Base-by-base conservation (phyloP, 2,113 vertebrate species). In the Formicarius rufipectus region DNA sequence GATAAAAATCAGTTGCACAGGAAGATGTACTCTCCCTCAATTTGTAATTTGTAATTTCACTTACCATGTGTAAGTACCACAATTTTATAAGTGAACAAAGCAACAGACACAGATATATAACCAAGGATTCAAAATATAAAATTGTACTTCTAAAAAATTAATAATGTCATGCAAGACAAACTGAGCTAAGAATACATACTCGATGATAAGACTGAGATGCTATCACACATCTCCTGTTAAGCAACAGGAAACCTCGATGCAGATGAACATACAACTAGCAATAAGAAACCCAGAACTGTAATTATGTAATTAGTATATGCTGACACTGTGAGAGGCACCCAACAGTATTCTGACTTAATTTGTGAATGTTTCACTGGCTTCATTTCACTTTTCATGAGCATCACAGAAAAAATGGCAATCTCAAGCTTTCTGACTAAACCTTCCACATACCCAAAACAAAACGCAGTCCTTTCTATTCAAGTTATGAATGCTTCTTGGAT, bases 261-360 rank as follows among this genome's bases (percentile, higher is more conserved):
- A 86, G 44, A 90, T 58, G 74, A 80, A 90, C 9, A 52, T 18
- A 35, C 64, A 95, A 76, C 59, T 55, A 83, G 49, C 49, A 96
- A 73, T 56, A 79, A 86, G 72, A 79, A 45, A 58, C 2, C 7
- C n/a, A 84, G 47, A 84, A 67, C 24, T 79, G 20, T 59, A 90
- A 93, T 87, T 87, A 82, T 11, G 62, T 86, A 93, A 96, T 89
- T 75, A 89, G 66, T 87, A 81, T 37, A 82, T 45, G 42, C 30
- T 85, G 62, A 82, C 89, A 50, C 18, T 62, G 27, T 33, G 44
- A 85, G 84, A 96, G 25, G 64, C 42, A 96, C 33, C 14, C 9
- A 0, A 66, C 23, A 25, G 33, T 40, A 23, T 67, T 90, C 60
- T 74, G 53, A 83, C 50, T 81, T 85, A 33, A 69, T 79, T 9